These are phyloP conservation scores for Aphidius colemani DNA, from an alignment of 2,888 invertebrate species.

Conservation along the genomic window DNA sequence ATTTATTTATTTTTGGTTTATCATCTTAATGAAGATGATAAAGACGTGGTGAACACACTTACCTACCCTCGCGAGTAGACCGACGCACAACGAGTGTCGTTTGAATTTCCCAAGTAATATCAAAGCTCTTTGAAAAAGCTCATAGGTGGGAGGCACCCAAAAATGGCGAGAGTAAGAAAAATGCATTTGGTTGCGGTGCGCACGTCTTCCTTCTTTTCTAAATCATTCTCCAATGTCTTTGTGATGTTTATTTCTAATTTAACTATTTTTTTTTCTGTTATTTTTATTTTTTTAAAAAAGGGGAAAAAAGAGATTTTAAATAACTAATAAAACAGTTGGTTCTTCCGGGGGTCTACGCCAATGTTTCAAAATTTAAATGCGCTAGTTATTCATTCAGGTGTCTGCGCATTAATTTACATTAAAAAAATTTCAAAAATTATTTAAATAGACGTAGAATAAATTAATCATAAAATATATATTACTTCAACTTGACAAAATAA, in stretches of 20 bases:
- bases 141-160: slow-evolving; percentile 58
- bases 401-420: slow-evolving; percentile 11
- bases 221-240: slow-evolving; percentile 7
- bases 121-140: slow-evolving; percentile 36
- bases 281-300: not conserved
- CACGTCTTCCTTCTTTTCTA: slow-evolving; percentile 20
- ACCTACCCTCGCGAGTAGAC: slow-evolving; percentile 59
- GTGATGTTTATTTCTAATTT: no score
- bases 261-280: no score
- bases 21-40: not conserved
- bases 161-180: slow-evolving; percentile 56
- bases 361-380: slow-evolving; percentile 20
- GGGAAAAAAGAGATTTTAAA: slow-evolving; percentile 12
- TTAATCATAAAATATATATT: no score
- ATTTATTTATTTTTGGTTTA: not conserved
- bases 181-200: slow-evolving; percentile 29
- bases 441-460: no score
- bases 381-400: slow-evolving; percentile 5
- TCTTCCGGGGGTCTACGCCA: slow-evolving; percentile 8
- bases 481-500: no score
- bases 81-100: slow-evolving; percentile 58
- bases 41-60: slow-evolving; percentile 41
- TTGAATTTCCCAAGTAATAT: slow-evolving; percentile 29
- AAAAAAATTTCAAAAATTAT: no score
- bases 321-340: slow-evolving; percentile 1